Percentiles rank a stretch among this genome's conserved stretches.
phyloP scores from a whole-genome alignment of 2,888 invertebrate genomes.

The Tipula confusa region DNA sequence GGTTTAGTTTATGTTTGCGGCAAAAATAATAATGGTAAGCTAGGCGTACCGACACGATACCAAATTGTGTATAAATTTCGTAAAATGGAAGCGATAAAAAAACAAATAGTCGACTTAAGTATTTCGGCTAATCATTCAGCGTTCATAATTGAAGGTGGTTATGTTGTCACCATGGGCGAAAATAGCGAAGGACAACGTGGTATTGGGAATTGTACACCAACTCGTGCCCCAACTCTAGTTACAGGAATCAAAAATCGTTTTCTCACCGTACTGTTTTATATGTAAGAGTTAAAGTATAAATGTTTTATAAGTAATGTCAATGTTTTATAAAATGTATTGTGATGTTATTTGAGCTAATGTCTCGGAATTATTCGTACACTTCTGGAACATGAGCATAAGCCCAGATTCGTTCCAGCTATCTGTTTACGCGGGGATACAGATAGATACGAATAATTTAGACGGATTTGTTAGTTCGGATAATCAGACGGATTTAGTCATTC shows the following conservation, averaged over 20 bases:
- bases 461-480: too few relatives aligned
- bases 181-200: slow-evolving; percentile 63
- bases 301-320: too few relatives aligned
- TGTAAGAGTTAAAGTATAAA: too few relatives aligned
- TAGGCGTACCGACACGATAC: slow-evolving; percentile 48
- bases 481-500: too few relatives aligned
- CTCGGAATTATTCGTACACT: too few relatives aligned
- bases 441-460: too few relatives aligned
- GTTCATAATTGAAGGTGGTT: slow-evolving; percentile 59
- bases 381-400: too few relatives aligned
- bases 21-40: slow-evolving; percentile 59
- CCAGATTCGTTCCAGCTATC: too few relatives aligned
- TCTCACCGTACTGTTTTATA: slow-evolving; percentile 44
- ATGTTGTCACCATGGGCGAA: slow-evolving; percentile 61
- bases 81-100: slow-evolving; percentile 52
- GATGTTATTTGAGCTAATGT: too few relatives aligned
- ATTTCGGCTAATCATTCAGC: slow-evolving; percentile 60
- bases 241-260: slow-evolving; percentile 44
- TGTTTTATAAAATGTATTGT: too few relatives aligned
- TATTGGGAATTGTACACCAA: slow-evolving; percentile 38
- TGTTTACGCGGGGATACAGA: too few relatives aligned
- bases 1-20: slow-evolving; percentile 63
- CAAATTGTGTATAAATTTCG: not conserved
- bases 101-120: slow-evolving; percentile 55
- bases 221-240: slow-evolving; percentile 43